Evolutionary conservation across 1,140 invertebrate genomes (phyloP).

Genomic region (Mercenaria mercenaria): DNA sequence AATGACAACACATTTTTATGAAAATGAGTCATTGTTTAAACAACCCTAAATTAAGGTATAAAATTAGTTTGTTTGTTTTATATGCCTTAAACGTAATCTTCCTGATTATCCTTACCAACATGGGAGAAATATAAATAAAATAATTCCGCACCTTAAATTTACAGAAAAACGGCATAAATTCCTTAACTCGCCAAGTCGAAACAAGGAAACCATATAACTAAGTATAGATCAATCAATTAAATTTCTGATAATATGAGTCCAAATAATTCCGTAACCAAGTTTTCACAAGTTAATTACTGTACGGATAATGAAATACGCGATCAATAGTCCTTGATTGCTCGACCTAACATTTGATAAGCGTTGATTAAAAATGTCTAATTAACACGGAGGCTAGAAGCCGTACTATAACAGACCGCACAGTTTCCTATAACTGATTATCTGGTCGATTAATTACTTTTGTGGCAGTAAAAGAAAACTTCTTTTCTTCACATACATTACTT

Average conservation of each 20-base stretch:
- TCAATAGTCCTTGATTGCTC: slow-evolving; percentile 58
- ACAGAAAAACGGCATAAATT: background rate
- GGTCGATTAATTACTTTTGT: slow-evolving; percentile 54
- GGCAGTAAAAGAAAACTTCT: background rate
- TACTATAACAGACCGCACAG: background rate
- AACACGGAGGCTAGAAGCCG: slow-evolving; percentile 40
- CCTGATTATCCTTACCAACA: background rate
- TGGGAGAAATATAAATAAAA: background rate
- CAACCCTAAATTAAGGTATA: background rate
- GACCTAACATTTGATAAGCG: slow-evolving; percentile 57
- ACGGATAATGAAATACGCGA: slow-evolving; percentile 56
- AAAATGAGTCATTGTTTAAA: background rate
- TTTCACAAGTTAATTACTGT: slow-evolving; percentile 65
- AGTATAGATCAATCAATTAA: slow-evolving; percentile 60
- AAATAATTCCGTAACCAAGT: slow-evolving; percentile 62
- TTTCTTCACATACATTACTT: no score
- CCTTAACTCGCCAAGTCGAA: background rate
- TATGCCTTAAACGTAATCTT: background rate
- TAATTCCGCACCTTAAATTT: background rate
- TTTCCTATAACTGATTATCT: slow-evolving; percentile 47
- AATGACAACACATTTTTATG: no score
- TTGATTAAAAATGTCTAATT: slow-evolving; percentile 69
- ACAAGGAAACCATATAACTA: slow-evolving; percentile 36
- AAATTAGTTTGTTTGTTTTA: no score
- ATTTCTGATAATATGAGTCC: slow-evolving; percentile 56